Evolutionary conservation across 2,797 vertebrate genomes (phyloP).

Genomic region (Myripristis jacobus): DNA sequence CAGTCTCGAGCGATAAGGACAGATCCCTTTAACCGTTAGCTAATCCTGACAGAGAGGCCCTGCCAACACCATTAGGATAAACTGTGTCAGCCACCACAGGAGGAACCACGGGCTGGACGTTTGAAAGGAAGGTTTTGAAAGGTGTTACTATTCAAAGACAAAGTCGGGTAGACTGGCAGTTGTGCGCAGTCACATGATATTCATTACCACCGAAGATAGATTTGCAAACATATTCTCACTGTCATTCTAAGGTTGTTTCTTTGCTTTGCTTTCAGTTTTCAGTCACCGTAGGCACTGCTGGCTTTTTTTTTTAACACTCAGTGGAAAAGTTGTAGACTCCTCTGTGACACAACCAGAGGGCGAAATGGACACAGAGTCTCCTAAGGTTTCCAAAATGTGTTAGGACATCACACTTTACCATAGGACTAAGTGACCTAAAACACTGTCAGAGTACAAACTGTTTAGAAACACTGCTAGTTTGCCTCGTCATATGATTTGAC

Average conservation of each 20-base stretch:
- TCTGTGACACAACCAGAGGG: constrained; percentile 4
- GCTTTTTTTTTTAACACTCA: neutral
- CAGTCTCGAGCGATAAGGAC: constrained; percentile 67
- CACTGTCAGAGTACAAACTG: neutral
- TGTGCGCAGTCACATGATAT: neutral
- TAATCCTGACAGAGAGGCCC: constrained; percentile 73
- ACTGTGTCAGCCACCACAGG: constrained; percentile 48
- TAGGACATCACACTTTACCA: neutral
- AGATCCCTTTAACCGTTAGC: constrained; percentile 63
- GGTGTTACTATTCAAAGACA: constrained; percentile 36
- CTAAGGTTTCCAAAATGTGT: neutral
- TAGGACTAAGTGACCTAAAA: constrained; percentile 12
- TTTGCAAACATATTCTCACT: neutral
- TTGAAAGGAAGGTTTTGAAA: constrained; percentile 44
- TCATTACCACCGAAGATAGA: neutral
- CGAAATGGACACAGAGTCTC: constrained; percentile 3
- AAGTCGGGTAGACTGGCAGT: neutral
- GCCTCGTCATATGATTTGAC: neutral
- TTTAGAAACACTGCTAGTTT: neutral
- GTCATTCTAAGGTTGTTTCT: neutral
- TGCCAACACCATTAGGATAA: constrained; percentile 76
- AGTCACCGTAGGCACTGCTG: neutral
- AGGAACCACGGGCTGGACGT: constrained; percentile 22
- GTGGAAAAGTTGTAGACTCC: neutral
- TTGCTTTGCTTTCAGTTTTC: neutral